A percentile compares a stretch with the other conserved stretches of the same genome.
These are phyloP conservation scores for Dryas iulia DNA, from an alignment of 1,140 invertebrate genomes.

Conservation along the genomic window DNA sequence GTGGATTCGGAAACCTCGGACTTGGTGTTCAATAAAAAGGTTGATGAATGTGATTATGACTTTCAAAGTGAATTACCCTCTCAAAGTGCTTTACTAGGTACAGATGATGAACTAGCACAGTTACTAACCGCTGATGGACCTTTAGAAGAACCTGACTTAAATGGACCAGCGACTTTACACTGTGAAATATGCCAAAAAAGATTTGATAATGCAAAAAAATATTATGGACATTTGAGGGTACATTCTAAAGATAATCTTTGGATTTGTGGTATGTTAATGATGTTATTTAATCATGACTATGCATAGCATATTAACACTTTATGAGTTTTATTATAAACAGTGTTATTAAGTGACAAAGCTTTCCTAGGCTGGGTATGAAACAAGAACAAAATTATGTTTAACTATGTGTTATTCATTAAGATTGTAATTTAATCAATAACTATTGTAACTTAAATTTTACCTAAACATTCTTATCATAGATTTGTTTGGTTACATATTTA, in stretches of 20 bases:
- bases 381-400: neutral
- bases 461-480: no score
- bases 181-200: slow-evolving; percentile 72
- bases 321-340: no score
- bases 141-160: slow-evolving; percentile 68
- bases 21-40: slow-evolving; percentile 44
- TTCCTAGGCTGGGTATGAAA: no score
- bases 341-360: no score
- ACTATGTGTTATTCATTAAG: no score
- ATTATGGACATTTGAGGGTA: slow-evolving; percentile 70
- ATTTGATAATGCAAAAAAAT: slow-evolving; percentile 74
- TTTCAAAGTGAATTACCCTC: slow-evolving; percentile 46
- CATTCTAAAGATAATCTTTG: slow-evolving; percentile 72
- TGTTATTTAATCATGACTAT: neutral
- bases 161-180: slow-evolving; percentile 63
- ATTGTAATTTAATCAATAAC: no score
- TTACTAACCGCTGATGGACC: slow-evolving; percentile 62
- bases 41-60: slow-evolving; percentile 48
- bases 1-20: slow-evolving; percentile 55
- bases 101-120: slow-evolving; percentile 65
- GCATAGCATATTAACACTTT: no score
- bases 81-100: slow-evolving; percentile 43
- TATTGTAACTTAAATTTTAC: no score
- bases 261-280: slow-evolving; percentile 60
- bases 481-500: no score